A percentile compares a stretch with the other conserved stretches of the same genome.
phyloP scores from a whole-genome alignment of 1,140 invertebrate genomes.

The Drosophila erecta region DNA sequence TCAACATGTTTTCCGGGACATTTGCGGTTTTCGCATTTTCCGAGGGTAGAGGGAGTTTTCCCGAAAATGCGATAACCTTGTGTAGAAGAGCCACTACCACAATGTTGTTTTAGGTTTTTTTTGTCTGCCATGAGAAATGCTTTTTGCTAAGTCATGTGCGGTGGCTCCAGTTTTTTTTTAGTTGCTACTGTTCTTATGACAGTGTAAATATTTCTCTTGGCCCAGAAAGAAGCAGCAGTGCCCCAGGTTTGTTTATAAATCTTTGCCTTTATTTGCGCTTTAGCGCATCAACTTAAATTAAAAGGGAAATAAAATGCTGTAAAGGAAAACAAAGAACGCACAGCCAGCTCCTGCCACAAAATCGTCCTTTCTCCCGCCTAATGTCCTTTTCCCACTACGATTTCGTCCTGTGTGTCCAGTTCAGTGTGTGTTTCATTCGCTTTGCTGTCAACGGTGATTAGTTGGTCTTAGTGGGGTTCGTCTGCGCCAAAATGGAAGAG shows the following conservation, averaged over 20 bases:
- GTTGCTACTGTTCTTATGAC: slow-evolving; percentile 24
- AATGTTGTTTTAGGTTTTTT: slow-evolving; percentile 19
- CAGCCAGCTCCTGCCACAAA: slow-evolving; percentile 45
- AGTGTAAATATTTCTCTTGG: slow-evolving; percentile 69
- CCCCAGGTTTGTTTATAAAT: slow-evolving; percentile 68
- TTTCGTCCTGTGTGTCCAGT: slow-evolving; percentile 42
- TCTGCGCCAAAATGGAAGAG: not conserved
- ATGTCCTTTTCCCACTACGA: slow-evolving; percentile 36
- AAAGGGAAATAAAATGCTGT: slow-evolving; percentile 59
- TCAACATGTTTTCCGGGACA: slow-evolving; percentile 26
- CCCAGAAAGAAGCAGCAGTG: slow-evolving; percentile 8
- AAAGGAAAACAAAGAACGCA: slow-evolving; percentile 41
- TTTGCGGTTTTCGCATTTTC: slow-evolving; percentile 25
- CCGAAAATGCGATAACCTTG: slow-evolving; percentile 31
- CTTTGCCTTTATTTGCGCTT: slow-evolving; percentile 74
- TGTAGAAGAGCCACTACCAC: slow-evolving; percentile 4
- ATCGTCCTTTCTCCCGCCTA: slow-evolving; percentile 13
- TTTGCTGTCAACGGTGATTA: slow-evolving; percentile 72
- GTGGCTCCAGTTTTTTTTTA: slow-evolving; percentile 26
- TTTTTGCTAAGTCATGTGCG: slow-evolving; percentile 37
- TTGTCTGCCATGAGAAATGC: slow-evolving; percentile 24
- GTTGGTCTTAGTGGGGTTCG: slow-evolving; percentile 60
- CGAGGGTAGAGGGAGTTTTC: slow-evolving; percentile 28
- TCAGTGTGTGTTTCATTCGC: slow-evolving; percentile 47
- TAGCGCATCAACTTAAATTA: slow-evolving; percentile 76